Evolutionary conservation across 2,797 vertebrate genomes (phyloP).

Genomic region (Tokudaia tokunoshimensis): DNA sequence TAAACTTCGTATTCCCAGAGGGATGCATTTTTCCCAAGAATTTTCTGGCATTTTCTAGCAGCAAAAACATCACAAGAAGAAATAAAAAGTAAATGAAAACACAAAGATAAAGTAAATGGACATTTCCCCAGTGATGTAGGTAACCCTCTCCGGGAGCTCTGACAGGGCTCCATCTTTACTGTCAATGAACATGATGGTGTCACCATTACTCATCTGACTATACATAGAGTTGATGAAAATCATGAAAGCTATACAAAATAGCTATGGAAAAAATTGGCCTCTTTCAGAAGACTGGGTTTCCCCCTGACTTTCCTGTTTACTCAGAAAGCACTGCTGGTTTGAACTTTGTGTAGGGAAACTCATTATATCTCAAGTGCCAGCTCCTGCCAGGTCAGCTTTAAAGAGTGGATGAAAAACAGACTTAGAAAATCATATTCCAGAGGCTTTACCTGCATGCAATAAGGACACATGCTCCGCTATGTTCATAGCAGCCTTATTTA

Average conservation of each 20-base stretch:
- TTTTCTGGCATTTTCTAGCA: conserved; percentile 97
- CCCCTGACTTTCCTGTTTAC: background rate
- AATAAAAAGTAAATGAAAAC: conserved; percentile 31
- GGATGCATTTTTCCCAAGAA: conserved; percentile 99
- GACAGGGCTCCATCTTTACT: conserved; percentile 3
- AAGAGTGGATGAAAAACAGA: conserved; percentile 21
- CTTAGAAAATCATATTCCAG: conserved; percentile 18
- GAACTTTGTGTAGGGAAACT: background rate
- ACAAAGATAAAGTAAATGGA: background rate
- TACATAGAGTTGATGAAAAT: background rate
- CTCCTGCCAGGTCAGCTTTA: background rate
- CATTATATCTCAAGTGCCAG: background rate
- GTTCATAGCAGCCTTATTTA: too few relatives aligned
- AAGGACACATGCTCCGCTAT: too few relatives aligned
- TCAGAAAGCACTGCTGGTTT: background rate
- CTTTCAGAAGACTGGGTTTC: conserved; percentile 1
- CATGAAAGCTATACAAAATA: conserved; percentile 27
- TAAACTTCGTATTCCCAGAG: conserved; percentile 99
- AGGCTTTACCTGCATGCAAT: too few relatives aligned
- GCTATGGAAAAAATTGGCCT: background rate
- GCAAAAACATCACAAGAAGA: conserved; percentile 63
- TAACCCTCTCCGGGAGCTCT: conserved; percentile 25
- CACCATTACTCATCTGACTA: background rate
- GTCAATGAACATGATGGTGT: background rate
- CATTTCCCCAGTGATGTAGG: background rate